Percentiles rank a stretch among this genome's conserved stretches.
These are phyloP conservation scores for Glossosoma conforme DNA, from an alignment of 1,140 invertebrate genomes.

Conservation along the genomic window DNA sequence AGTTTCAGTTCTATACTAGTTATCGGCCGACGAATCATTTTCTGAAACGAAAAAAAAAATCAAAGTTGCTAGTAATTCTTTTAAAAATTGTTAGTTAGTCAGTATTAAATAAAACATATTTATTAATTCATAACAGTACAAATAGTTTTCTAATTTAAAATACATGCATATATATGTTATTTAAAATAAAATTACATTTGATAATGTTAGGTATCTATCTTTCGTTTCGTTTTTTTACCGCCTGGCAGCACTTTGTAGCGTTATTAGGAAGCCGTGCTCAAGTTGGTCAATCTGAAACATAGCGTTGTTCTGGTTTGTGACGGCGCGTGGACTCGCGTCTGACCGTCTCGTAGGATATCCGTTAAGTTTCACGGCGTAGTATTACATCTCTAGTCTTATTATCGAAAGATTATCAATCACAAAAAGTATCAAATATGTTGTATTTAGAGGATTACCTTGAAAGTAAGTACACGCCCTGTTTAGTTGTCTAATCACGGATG, in stretches of 20 bases:
- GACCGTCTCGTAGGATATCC: background rate
- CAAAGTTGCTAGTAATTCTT: no score
- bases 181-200: no score
- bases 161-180: no score
- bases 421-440: slow-evolving; percentile 59
- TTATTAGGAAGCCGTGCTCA: background rate
- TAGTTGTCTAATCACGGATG: slow-evolving; percentile 10
- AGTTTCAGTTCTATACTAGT: slow-evolving; percentile 72
- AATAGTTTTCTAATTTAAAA: no score
- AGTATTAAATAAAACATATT: no score
- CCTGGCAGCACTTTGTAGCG: background rate
- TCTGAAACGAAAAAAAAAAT: slow-evolving; percentile 27
- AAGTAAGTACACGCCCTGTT: slow-evolving; percentile 72
- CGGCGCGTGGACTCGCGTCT: background rate
- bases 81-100: no score
- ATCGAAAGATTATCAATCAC: background rate
- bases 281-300: background rate
- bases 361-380: background rate
- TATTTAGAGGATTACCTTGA: slow-evolving; percentile 95
- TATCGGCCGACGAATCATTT: slow-evolving; percentile 70
- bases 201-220: no score
- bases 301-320: background rate
- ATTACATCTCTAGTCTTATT: slow-evolving; percentile 2
- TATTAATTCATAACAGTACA: no score
- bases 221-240: background rate